phyloP scores from a whole-genome alignment of 2,888 invertebrate genomes.

The Pasiphila rectangulata region DNA sequence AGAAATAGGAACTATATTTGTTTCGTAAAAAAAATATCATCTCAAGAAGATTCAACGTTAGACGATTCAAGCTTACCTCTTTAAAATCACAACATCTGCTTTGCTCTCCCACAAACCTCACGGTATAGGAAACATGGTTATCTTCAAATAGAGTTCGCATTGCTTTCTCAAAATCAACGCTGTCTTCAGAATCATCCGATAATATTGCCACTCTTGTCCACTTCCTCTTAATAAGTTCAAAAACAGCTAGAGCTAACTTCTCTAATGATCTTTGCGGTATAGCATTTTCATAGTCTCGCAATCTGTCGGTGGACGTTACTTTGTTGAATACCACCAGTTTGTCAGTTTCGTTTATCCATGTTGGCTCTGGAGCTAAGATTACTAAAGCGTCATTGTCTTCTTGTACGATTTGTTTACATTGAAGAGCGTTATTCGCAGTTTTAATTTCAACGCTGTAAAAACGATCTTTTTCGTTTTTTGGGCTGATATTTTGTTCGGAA shows the following conservation, averaged over 20 bases:
- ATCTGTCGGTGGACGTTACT: not conserved
- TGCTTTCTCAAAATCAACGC: slow-evolving; percentile 37
- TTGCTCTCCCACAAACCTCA: slow-evolving; percentile 23
- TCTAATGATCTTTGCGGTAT: not conserved
- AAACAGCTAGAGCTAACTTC: slow-evolving; percentile 1
- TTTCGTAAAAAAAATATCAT: too few species aligned
- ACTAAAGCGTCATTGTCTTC: slow-evolving; percentile 3
- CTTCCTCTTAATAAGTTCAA: slow-evolving; percentile 25
- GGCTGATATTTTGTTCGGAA: too few species aligned
- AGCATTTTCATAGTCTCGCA: not conserved
- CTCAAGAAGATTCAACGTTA: too few species aligned
- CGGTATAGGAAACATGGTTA: slow-evolving; percentile 27
- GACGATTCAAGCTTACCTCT: too few species aligned
- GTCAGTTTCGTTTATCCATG: not conserved
- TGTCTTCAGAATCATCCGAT: slow-evolving; percentile 42
- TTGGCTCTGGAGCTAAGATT: slow-evolving; percentile 8
- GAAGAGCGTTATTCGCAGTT: too few species aligned
- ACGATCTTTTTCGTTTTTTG: too few species aligned
- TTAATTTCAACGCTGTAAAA: too few species aligned
- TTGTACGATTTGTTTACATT: too few species aligned
- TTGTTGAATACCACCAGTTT: slow-evolving; percentile 15
- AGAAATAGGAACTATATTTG: too few species aligned
- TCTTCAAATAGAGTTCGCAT: slow-evolving; percentile 33
- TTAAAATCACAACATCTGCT: slow-evolving; percentile 27
- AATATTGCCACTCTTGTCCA: slow-evolving; percentile 46